phyloP scores from a whole-genome alignment of 1,140 invertebrate species.

The Drosophila nigrodunni region DNA sequence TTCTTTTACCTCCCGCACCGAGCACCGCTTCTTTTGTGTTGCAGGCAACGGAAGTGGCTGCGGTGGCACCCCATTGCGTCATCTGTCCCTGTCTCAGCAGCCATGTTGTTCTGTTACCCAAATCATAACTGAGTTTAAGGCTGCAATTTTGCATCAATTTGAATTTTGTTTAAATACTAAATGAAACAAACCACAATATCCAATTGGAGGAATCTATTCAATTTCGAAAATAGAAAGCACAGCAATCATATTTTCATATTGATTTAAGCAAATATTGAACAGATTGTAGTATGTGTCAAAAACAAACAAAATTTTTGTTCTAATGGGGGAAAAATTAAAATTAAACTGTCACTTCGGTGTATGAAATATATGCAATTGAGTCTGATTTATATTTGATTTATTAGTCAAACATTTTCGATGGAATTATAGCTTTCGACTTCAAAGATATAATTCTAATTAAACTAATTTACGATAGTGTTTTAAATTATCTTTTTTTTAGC shows the following conservation, averaged over 20 bases:
- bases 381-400: neutral
- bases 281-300: neutral
- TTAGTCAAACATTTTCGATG: no score
- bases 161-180: neutral
- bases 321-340: neutral
- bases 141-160: neutral
- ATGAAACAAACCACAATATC: neutral
- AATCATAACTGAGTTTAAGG: neutral
- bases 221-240: neutral
- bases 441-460: no score
- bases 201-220: neutral
- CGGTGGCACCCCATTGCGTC: slow-evolving; percentile 52
- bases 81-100: slow-evolving; percentile 18
- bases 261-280: neutral
- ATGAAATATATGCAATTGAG: neutral
- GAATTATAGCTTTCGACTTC: no score
- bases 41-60: slow-evolving; percentile 55
- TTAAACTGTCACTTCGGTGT: neutral
- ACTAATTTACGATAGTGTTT: no score
- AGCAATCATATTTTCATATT: neutral
- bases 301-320: neutral
- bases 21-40: neutral
- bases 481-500: no score
- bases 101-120: neutral
- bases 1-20: neutral